Evolutionary conservation across 92 coral and sea anemone genomes (phyloP).

Genomic region (Epizoanthus fatuus): DNA sequence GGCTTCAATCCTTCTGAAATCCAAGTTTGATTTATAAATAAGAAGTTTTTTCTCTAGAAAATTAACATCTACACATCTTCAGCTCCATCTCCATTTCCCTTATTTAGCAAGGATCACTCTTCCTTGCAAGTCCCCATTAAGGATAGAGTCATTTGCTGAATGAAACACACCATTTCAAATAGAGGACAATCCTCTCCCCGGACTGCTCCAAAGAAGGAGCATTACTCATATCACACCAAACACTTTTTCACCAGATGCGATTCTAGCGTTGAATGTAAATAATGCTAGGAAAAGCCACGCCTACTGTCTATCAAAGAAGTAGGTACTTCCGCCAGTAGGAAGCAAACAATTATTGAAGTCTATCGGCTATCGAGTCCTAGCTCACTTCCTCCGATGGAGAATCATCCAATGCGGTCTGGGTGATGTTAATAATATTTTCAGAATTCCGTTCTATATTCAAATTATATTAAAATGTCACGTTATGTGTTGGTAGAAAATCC

Average conservation of each 20-base stretch:
- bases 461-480: conserved; percentile 26
- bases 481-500: conserved; percentile 42
- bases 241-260: neutral
- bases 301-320: neutral
- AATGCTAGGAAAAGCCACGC: neutral
- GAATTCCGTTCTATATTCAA: neutral
- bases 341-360: neutral
- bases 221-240: neutral
- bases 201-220: no score
- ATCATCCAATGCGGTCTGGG: neutral
- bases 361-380: neutral
- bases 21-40: no score
- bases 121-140: no score
- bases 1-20: no score
- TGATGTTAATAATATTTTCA: neutral
- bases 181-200: no score
- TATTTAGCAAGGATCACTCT: no score
- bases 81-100: no score
- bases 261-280: neutral
- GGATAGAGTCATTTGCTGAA: no score
- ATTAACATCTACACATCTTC: no score
- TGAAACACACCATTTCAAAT: no score
- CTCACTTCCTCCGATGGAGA: neutral
- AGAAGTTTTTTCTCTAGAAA: no score
- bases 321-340: neutral